Evolutionary conservation across 2,113 vertebrate genomes (phyloP).

Genomic region (Corynorhinus townsendii): DNA sequence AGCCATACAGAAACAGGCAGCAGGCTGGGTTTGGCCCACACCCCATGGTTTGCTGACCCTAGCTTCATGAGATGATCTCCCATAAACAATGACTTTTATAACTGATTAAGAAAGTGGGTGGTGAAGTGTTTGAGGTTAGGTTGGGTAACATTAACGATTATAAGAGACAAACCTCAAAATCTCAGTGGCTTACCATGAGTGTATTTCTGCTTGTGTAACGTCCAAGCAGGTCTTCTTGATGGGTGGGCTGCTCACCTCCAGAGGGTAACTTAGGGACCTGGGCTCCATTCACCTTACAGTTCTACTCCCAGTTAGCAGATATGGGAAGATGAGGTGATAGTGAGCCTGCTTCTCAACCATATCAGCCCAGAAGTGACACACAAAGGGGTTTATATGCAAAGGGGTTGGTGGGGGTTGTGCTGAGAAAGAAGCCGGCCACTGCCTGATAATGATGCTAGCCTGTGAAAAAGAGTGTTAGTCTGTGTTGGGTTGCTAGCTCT

Average conservation of each 20-base stretch:
- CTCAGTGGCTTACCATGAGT: background rate
- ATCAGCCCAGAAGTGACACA: background rate
- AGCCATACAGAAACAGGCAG: background rate
- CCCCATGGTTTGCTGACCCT: background rate
- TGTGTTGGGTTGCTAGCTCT: background rate
- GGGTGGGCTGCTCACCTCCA: background rate
- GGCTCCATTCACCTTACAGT: background rate
- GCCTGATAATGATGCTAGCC: background rate
- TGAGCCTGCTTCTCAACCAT: background rate
- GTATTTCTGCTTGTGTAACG: background rate
- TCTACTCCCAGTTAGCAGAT: background rate
- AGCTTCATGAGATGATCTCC: background rate
- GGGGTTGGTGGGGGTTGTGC: fast-evolving
- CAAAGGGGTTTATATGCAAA: background rate
- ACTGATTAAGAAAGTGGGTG: background rate
- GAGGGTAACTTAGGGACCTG: background rate
- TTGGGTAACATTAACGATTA: background rate
- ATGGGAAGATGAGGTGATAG: background rate
- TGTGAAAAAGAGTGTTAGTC: background rate
- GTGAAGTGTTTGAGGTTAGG: background rate
- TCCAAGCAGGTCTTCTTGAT: background rate
- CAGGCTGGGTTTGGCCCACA: background rate
- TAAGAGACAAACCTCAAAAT: background rate
- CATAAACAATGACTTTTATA: background rate
- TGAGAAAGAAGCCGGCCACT: background rate